Evolutionary conservation across 2,113 vertebrate genomes (phyloP).

Genomic region (Oxyura jamaicensis): DNA sequence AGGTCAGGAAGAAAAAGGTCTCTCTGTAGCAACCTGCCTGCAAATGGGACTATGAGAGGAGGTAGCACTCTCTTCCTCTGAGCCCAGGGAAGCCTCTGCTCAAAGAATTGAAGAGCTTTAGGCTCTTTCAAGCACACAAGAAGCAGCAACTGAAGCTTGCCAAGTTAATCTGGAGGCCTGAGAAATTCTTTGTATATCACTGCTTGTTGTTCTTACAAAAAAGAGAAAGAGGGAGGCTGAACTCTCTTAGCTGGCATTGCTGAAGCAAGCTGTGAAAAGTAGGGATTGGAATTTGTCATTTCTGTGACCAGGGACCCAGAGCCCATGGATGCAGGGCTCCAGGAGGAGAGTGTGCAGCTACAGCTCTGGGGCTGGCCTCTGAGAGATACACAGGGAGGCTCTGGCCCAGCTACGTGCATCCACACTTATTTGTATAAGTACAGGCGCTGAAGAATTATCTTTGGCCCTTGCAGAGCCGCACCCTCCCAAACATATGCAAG

Average conservation of each 20-base stretch:
- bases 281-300: neutral
- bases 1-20: slow-evolving; percentile 25
- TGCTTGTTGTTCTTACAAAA: neutral
- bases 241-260: neutral
- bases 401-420: slow-evolving; percentile 46
- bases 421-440: slow-evolving; percentile 24
- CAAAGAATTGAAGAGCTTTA: neutral
- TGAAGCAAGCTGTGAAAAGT: neutral
- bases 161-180: neutral
- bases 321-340: neutral
- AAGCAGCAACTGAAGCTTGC: neutral
- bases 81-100: neutral
- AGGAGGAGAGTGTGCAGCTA: neutral
- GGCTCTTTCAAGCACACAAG: neutral
- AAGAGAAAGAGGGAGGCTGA: neutral
- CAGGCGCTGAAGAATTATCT: slow-evolving; percentile 28
- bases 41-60: neutral
- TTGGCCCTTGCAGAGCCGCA: slow-evolving; percentile 35
- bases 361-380: neutral
- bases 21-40: neutral
- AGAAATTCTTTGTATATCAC: neutral
- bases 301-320: neutral
- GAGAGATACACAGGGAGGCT: neutral
- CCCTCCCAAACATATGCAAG: slow-evolving; percentile 34
- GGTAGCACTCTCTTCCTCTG: neutral